phyloP scores from a whole-genome alignment of 2,888 invertebrate species.

The Prostheceraeus crozeri region DNA sequence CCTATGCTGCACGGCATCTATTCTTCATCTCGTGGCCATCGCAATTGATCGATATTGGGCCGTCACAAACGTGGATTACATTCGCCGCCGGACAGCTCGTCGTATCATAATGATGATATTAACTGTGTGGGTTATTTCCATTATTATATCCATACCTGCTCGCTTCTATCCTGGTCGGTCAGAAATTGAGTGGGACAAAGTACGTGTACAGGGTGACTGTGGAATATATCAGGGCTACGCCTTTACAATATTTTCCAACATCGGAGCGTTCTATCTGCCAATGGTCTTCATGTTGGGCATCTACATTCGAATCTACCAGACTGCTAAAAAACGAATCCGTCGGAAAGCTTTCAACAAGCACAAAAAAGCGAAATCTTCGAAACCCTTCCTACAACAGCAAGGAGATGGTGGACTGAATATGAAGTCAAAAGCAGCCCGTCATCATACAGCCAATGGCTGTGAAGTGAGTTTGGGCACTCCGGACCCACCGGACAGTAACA shows the following conservation, averaged over 20 bases:
- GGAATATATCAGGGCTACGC: conserved; percentile 78
- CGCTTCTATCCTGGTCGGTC: conserved; percentile 33
- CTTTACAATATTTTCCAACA: conserved; percentile 87
- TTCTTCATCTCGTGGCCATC: conserved; percentile 89
- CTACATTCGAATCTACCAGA: conserved; percentile 92
- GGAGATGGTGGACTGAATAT: too few relatives aligned
- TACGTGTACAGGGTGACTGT: conserved; percentile 62
- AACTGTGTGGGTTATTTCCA: conserved; percentile 81
- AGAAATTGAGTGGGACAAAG: not conserved
- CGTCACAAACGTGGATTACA: conserved; percentile 91
- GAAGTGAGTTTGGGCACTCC: too few relatives aligned
- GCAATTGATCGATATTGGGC: conserved; percentile 97
- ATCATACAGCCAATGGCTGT: too few relatives aligned
- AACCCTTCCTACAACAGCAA: too few relatives aligned
- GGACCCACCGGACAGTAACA: too few relatives aligned
- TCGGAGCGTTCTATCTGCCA: conserved; percentile 93
- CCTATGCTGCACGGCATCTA: conserved; percentile 88
- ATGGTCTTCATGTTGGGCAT: conserved; percentile 82
- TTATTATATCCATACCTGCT: conserved; percentile 79
- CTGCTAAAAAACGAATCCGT: conserved; percentile 76
- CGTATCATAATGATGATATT: conserved; percentile 75
- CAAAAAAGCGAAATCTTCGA: too few relatives aligned
- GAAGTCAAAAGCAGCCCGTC: too few relatives aligned
- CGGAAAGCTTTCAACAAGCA: conserved; percentile 51
- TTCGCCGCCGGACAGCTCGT: conserved; percentile 67